Conservation (phyloP, 2,888 invertebrate species). For the Caenorhabditis japonica region DNA sequence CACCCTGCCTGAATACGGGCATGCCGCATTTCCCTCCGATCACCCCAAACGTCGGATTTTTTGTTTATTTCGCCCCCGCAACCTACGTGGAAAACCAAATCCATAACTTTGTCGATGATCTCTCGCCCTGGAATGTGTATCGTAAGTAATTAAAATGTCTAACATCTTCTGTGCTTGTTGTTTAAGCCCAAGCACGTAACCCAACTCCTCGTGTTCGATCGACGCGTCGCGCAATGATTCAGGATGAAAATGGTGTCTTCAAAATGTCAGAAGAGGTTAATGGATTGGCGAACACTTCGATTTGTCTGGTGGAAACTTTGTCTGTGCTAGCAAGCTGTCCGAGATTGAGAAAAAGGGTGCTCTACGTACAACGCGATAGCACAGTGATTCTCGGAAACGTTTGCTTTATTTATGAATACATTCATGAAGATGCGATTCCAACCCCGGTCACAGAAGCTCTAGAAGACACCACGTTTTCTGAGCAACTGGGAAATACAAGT, state of each 20-base stretch:
- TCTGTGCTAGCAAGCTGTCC: constrained; percentile 56
- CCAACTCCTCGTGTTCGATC: constrained; percentile 54
- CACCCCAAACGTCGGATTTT: constrained; percentile 44
- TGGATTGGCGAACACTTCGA: constrained; percentile 36
- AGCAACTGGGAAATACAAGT: too few species aligned
- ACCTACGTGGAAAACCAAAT: constrained; percentile 44
- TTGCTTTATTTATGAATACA: constrained; percentile 56
- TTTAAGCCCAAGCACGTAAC: too few species aligned
- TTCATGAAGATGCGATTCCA: constrained; percentile 50
- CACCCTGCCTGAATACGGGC: constrained; percentile 12
- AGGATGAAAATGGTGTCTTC: constrained; percentile 39
- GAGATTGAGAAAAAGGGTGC: constrained; percentile 52
- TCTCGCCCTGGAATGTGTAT: constrained; percentile 60
- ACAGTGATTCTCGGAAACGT: constrained; percentile 40
- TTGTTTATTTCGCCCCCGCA: constrained; percentile 52
- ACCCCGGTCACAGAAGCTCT: constrained; percentile 27
- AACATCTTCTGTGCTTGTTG: too few species aligned
- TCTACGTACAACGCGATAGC: constrained; percentile 47
- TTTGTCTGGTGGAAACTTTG: constrained; percentile 52
- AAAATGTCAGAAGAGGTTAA: constrained; percentile 20
- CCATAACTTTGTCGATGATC: constrained; percentile 51
- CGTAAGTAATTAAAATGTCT: constrained; percentile 1
- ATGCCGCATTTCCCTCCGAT: constrained; percentile 57
- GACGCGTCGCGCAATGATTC: constrained; percentile 25
- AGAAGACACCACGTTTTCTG: too few species aligned